These are phyloP conservation scores for Pachypanchax playfairii DNA, from an alignment of 2,113 vertebrate species.

Conservation along the genomic window DNA sequence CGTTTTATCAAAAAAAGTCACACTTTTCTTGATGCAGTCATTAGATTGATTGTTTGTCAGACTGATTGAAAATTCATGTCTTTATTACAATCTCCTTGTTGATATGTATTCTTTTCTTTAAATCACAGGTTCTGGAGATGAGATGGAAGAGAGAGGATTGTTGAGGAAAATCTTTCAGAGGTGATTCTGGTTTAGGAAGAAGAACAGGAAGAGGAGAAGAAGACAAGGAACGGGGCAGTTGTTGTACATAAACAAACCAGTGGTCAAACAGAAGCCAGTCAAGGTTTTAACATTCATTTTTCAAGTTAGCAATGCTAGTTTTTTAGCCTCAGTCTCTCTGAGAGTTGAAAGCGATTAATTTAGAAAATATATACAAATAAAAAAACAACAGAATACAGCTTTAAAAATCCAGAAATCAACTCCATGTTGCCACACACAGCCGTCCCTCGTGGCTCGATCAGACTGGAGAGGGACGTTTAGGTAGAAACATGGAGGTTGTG, in stretches of 20 bases:
- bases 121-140: constrained; percentile 74
- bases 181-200: constrained; percentile 73
- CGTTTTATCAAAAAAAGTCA: constrained; percentile 53
- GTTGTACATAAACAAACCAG: no score
- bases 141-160: constrained; percentile 74
- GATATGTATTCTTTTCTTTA: constrained; percentile 85
- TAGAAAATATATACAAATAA: constrained; percentile 68
- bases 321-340: constrained; percentile 94
- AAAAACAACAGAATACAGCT: constrained; percentile 18
- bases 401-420: constrained; percentile 39
- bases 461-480: constrained; percentile 72
- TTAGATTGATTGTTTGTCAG: constrained; percentile 73
- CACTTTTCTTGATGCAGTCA: constrained; percentile 81
- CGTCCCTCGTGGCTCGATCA: constrained; percentile 81
- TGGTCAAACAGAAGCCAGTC: constrained; percentile 73
- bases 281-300: constrained; percentile 87
- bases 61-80: constrained; percentile 89
- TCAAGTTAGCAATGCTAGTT: constrained; percentile 83
- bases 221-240: not conserved
- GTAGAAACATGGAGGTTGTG: constrained; percentile 38
- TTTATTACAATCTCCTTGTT: constrained; percentile 89
- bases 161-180: constrained; percentile 61
- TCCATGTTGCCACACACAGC: constrained; percentile 66
- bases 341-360: constrained; percentile 81
- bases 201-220: constrained; percentile 26